These are phyloP conservation scores for Drosophila sulfurigaster DNA, from an alignment of 1,140 invertebrate genomes.

Conservation along the genomic window DNA sequence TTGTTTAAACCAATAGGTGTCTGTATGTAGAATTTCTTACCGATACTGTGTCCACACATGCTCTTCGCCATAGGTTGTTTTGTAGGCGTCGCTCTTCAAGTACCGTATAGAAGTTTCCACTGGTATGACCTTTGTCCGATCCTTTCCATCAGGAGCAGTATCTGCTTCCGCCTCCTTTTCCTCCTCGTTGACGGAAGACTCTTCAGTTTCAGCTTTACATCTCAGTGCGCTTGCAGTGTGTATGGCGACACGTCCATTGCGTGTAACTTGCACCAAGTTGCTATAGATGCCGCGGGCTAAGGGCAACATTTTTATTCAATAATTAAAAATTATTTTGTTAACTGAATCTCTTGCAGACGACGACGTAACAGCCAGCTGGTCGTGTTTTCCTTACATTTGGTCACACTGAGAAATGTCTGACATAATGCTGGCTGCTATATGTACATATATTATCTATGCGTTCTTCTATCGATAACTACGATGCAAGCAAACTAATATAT, in stretches of 20 bases:
- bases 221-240: constrained; percentile 48
- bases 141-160: constrained; percentile 72
- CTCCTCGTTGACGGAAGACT: constrained; percentile 1
- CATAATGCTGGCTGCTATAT: constrained; percentile 30
- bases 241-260: constrained; percentile 38
- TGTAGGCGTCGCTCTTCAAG: constrained; percentile 93
- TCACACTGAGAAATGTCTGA: constrained; percentile 2
- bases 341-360: constrained; percentile 1
- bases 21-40: constrained; percentile 26
- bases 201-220: constrained; percentile 48
- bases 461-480: constrained; percentile 7
- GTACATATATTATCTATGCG: neutral
- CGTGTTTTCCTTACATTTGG: constrained; percentile 1
- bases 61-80: constrained; percentile 92
- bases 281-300: constrained; percentile 49
- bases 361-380: constrained; percentile 63
- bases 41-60: constrained; percentile 94
- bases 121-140: constrained; percentile 89
- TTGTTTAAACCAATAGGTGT: neutral
- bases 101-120: constrained; percentile 94
- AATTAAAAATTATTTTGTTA: constrained; percentile 20
- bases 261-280: constrained; percentile 38
- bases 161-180: constrained; percentile 2
- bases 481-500: constrained; percentile 8
- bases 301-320: constrained; percentile 70